Percentiles rank a stretch among this genome's conserved stretches.
phyloP scores from a whole-genome alignment of 2,113 vertebrate species.

The Cacatua alba region DNA sequence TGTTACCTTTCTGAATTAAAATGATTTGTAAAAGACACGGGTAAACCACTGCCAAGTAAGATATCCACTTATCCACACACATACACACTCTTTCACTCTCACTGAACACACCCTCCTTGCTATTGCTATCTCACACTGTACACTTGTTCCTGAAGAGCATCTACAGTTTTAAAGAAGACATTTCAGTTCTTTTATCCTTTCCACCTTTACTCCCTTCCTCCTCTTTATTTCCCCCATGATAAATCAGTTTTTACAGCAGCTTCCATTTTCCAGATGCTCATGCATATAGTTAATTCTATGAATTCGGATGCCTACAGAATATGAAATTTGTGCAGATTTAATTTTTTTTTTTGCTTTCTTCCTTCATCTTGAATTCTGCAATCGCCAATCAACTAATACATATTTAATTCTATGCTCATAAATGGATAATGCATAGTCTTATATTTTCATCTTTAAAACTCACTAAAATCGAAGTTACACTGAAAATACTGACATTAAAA shows the following conservation, averaged over 20 bases:
- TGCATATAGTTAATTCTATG: not conserved
- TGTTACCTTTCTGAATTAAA: constrained; percentile 53
- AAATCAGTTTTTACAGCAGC: not conserved
- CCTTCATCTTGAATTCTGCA: not conserved
- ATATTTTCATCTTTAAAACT: not conserved
- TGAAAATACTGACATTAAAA: not conserved
- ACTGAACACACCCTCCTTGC: not conserved
- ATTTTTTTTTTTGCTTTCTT: not conserved
- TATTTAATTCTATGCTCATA: not conserved
- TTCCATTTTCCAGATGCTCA: not conserved
- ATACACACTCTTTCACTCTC: not conserved
- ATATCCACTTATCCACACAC: not conserved
- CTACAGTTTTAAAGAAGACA: not conserved
- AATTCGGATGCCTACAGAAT: not conserved
- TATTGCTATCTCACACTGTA: not conserved
- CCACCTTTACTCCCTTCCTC: not conserved
- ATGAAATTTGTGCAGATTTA: not conserved
- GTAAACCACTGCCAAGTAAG: not conserved
- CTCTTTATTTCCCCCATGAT: not conserved
- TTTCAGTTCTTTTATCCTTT: not conserved
- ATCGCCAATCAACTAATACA: not conserved
- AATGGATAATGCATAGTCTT: not conserved
- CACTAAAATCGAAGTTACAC: not conserved
- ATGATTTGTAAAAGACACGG: constrained; percentile 28
- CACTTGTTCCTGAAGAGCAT: not conserved